Base-by-base conservation (phyloP, 2,113 vertebrate species). In the Zosterops hypoxanthus region DNA sequence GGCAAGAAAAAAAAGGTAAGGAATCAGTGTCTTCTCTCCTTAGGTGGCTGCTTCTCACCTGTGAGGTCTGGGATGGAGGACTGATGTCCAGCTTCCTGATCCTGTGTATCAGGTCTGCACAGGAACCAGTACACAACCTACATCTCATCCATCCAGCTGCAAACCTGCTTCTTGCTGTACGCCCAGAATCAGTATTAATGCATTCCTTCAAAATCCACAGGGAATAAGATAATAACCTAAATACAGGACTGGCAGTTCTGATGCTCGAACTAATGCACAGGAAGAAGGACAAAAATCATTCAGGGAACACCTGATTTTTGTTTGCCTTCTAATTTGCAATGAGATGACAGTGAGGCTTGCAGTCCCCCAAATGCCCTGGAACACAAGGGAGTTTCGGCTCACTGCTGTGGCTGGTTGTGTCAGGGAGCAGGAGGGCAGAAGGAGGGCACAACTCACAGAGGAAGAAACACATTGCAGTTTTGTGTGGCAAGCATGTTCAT, bases 391-490 rank as follows among this genome's bases (percentile, higher is more conserved):
- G 53, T 77, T 83, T 59, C 9, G n/a, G 36, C 79, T 92, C 12
- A 1, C 91, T 6, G 3, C 5, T 13, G 33, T 46, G 65, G 11
- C 60, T 36, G 46, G 33, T 53, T 2, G 5, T 63, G 82, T 57
- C 69, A 66, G 80, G n/a, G 82, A 90, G 68, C 55, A 85, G 49
- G 5, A 4, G 49, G 88, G 72, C 86, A 97, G 91, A 88, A 92
- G 88, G 88, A 91, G 72, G 72, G 50, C 93, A 84, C 56, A 59
- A 57, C 81, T 92, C 11, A 6, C 59, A 57, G 82, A 93, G 90
- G 72, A 91, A 94, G 84, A 90, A 96, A 91, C 88, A 93, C 88
- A 55, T 49, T 95, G 76, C 88, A 69, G 73, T 90, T 94, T 69
- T 56, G 52, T 55, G 36, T 70, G 92, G 76, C 1, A 2, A 90